Base-by-base conservation (phyloP, 1,140 invertebrate species). In the Amyelois transitella region DNA sequence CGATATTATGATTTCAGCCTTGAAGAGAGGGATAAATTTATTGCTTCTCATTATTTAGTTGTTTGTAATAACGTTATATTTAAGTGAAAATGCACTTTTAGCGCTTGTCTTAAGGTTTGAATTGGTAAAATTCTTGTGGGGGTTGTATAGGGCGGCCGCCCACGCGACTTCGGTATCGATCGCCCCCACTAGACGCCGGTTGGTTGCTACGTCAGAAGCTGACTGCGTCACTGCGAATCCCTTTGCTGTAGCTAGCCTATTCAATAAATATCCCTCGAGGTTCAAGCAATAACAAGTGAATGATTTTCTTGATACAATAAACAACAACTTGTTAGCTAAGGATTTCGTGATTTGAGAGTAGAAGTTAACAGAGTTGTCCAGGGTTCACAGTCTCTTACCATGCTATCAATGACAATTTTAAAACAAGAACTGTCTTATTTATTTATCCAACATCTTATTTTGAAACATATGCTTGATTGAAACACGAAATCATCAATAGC, bases 191-290 rank as follows among this genome's bases (percentile, higher is more conserved):
- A 60, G 76, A 70, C 77, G 77, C 57, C 50, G 50, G 61, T 49
- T 28, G 51, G 18, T n/a, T 50, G 54, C 64, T 55, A 79, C 81
- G 80, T 81, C 78, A 76, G 59, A 69, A 55, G 52, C 38, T 53
- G 48, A 72, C 68, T 85, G 79, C 81, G 79, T 85, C 81, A 85
- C 68, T 69, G 60, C 66, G 53, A 65, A 63, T 69, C 65, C 58
- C 56, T 58, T 62, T 56, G 43, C 32, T 55, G 55, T 17, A 50
- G 48, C 58, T 19, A 50, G 48, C 43, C 25, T 44, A 49, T 56
- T 43, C 52, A 51, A 56, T 57, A 49, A 63, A 50, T 32, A 14
- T 61, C 52, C 56, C 58, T 45, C 8, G 55, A 53, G 61, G n/a
- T 48, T 48, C n/a, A n/a, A 1, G 19, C 19, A 45, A 20, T 45